Evolutionary conservation across 2,888 invertebrate species (phyloP), one percentile per base, ranked within the genome.

Genomic region (Tiphia femorata): DNA sequence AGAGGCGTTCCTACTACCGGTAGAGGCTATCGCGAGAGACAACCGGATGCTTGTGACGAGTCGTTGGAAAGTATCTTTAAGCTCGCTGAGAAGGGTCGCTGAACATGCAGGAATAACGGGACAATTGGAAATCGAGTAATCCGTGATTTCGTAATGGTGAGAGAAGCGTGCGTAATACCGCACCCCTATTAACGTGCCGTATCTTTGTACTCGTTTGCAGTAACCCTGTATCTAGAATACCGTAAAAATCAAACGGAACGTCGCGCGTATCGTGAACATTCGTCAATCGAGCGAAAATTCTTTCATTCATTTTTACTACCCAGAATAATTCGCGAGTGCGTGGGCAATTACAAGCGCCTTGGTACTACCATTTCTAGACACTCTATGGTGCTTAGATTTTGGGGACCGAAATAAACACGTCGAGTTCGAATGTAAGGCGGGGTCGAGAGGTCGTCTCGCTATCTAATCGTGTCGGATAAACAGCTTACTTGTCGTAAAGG

Each of bases 401-500:
- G 63, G 67, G 61, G 60, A 67, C 61, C 62, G 61, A 71, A 73
- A 75, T 64, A 70, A 74, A 71, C 66, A 72, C 50, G 53, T 46
- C 55, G 69, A 63, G 64, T 67, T 72, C 55, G 70, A 69, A 63
- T 75, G 76, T 75, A 78, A 75, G 73, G 57, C 73, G 63, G 73
- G 75, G 78, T 80, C 79, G 77, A 57, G 56, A 63, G 80, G 78
- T 80, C 76, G 68, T 55, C 50, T 59, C 62, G 60, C 57, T 80
- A 81, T 81, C 80, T 80, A 80, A 81, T 80, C 80, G 37, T 54
- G 56, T 48, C 61, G 72, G 76, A 79, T 80, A 80, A 79, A 76
- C 64, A 65, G 50, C 62, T 64, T 62, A 70, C 67, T 70, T 70
- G 70, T 79, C 60, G 61, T 54, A 70, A 73, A 71, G 72, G 72